Conservation (phyloP, 2,797 vertebrate species). For the Ataeniobius toweri region DNA sequence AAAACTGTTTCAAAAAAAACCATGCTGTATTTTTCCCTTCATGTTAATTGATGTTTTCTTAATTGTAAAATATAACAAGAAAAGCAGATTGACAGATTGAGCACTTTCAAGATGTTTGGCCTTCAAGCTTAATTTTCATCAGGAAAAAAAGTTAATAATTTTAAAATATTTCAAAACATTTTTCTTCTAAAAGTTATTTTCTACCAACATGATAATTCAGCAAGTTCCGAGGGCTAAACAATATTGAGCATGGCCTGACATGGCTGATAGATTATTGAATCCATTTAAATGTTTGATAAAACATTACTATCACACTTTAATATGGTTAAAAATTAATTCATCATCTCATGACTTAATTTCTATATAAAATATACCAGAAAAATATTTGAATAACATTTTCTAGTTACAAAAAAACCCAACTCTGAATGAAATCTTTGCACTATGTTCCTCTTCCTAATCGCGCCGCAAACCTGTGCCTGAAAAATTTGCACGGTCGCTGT, state of each 20-base stretch:
- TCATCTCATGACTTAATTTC: not conserved
- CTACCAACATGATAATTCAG: not conserved
- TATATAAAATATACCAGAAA: not conserved
- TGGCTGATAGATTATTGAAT: not conserved
- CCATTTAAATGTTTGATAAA: constrained; percentile 5
- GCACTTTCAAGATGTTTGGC: not conserved
- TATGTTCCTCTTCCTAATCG: constrained; percentile 11
- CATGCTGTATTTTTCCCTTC: constrained; percentile 5
- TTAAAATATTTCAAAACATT: not conserved
- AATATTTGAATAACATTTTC: constrained; percentile 8
- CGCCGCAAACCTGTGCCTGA: constrained; percentile 32
- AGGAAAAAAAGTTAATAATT: not conserved
- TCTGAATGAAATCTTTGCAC: constrained; percentile 10
- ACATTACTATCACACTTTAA: not conserved
- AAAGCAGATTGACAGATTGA: not conserved
- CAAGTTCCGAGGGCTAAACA: constrained; percentile 5
- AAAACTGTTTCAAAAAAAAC: constrained; percentile 3
- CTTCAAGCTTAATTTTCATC: constrained; percentile 10
- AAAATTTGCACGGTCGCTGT: constrained; percentile 42
- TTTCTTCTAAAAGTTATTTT: not conserved
- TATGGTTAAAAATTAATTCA: not conserved
- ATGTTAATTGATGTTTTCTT: constrained; percentile 9
- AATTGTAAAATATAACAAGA: not conserved
- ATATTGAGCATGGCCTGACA: not conserved
- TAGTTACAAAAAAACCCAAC: constrained; percentile 11